phyloP scores from a whole-genome alignment of 2,113 vertebrate species.

The Ailurus styani region DNA sequence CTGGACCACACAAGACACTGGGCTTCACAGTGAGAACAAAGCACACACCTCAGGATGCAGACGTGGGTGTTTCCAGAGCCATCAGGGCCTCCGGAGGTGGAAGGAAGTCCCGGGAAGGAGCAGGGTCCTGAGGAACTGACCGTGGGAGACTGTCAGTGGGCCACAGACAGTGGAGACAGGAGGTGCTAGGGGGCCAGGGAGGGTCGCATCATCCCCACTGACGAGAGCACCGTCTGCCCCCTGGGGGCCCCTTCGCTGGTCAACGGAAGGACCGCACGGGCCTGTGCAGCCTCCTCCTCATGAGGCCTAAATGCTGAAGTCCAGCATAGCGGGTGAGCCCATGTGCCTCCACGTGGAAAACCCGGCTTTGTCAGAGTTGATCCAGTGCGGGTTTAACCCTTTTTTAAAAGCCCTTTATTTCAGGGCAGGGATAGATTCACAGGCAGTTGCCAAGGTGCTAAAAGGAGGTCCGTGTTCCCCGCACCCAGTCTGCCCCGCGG shows the following conservation, averaged over 20 bases:
- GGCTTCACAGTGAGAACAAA: neutral
- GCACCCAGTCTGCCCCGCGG: neutral
- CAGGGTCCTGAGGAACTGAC: fast-evolving
- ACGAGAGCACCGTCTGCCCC: too few relatives aligned
- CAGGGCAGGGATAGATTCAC: neutral
- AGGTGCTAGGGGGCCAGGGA: neutral
- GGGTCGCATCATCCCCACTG: neutral
- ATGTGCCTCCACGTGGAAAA: neutral
- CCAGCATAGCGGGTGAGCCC: neutral
- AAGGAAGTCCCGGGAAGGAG: neutral
- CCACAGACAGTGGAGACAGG: neutral
- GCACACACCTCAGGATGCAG: neutral
- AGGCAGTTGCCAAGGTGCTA: neutral
- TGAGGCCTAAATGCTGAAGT: neutral
- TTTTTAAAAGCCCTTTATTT: neutral
- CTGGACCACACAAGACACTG: neutral
- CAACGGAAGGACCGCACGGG: fast-evolving
- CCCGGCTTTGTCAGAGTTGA: neutral
- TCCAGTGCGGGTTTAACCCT: neutral
- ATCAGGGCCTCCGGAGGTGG: neutral
- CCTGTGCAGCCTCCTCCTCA: neutral
- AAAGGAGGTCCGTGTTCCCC: neutral
- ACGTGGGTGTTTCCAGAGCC: neutral
- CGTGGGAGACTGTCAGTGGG: fast-evolving
- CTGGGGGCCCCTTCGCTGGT: neutral